These are phyloP conservation scores for Anadara kagoshimensis DNA, from an alignment of 1,140 invertebrate species.

Conservation along the genomic window DNA sequence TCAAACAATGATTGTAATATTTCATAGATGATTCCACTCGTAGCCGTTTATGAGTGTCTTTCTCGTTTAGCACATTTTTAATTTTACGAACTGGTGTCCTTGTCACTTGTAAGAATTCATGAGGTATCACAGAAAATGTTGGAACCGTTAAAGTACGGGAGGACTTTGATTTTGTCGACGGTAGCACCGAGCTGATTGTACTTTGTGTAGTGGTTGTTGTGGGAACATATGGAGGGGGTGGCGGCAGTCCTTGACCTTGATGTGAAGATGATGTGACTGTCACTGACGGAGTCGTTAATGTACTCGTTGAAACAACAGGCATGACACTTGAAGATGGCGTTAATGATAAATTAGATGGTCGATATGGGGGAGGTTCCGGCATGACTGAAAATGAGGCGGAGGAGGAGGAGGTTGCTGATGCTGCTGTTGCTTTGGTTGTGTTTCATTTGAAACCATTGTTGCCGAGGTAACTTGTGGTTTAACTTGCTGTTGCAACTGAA, in stretches of 20 bases:
- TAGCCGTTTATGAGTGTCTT: slow-evolving; percentile 53
- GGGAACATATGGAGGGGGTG: slow-evolving; percentile 27
- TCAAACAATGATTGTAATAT: slow-evolving; percentile 58
- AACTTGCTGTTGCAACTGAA: no score
- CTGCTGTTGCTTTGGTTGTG: background rate
- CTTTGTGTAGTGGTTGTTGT: slow-evolving; percentile 7
- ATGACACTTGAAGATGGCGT: background rate
- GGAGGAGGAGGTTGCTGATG: background rate
- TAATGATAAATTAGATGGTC: background rate
- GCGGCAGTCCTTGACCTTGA: slow-evolving; percentile 3
- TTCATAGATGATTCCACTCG: slow-evolving; percentile 58
- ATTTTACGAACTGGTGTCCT: slow-evolving; percentile 41
- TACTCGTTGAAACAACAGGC: background rate
- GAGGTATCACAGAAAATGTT: slow-evolving; percentile 27
- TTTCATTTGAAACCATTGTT: no score
- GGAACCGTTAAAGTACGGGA: slow-evolving; percentile 14
- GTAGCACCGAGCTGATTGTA: background rate
- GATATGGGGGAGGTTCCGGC: slow-evolving; percentile 17
- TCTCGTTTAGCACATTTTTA: slow-evolving; percentile 51
- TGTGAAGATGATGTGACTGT: slow-evolving; percentile 16
- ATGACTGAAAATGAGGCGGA: slow-evolving; percentile 1
- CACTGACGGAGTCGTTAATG: background rate
- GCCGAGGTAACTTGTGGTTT: no score
- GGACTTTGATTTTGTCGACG: slow-evolving; percentile 8
- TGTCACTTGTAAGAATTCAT: slow-evolving; percentile 19